These are phyloP conservation scores for Gymnothorax javanicus DNA, from an alignment of 2,797 vertebrate species.

Conservation along the genomic window DNA sequence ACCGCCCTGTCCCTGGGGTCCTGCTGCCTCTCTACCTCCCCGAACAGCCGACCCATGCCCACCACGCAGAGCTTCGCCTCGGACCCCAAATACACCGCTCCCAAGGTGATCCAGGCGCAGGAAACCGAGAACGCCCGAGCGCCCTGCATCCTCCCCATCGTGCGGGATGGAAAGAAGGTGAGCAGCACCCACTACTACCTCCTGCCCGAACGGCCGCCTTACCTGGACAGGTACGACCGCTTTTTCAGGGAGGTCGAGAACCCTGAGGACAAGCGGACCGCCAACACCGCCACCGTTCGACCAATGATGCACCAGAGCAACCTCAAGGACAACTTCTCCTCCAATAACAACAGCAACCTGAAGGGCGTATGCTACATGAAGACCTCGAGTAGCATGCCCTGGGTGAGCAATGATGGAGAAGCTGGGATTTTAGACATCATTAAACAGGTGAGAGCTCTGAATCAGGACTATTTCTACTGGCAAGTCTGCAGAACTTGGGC, in stretches of 20 bases:
- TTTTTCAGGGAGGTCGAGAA: constrained; percentile 76
- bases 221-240: constrained; percentile 83
- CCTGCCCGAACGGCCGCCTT: constrained; percentile 85
- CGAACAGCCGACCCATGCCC: constrained; percentile 69
- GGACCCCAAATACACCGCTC: constrained; percentile 77
- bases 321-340: constrained; percentile 84
- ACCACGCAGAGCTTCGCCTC: constrained; percentile 76
- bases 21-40: constrained; percentile 81
- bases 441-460: constrained; percentile 69
- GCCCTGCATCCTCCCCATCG: constrained; percentile 80
- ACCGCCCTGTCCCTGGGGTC: constrained; percentile 70
- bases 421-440: constrained; percentile 67
- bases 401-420: constrained; percentile 65
- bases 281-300: constrained; percentile 89
- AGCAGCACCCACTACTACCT: constrained; percentile 84
- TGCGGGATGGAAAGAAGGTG: constrained; percentile 78
- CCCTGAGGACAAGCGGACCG: constrained; percentile 66
- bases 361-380: constrained; percentile 60
- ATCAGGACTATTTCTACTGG: not conserved
- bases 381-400: constrained; percentile 69
- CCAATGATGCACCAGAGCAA: constrained; percentile 85
- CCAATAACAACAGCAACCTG: constrained; percentile 81
- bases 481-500: too few relatives aligned
- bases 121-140: constrained; percentile 69
- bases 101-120: constrained; percentile 76